Evolutionary conservation across 92 coral and sea anemone genomes (phyloP), one percentile per base, ranked within the genome.

Genomic region (Pocillopora grandis): DNA sequence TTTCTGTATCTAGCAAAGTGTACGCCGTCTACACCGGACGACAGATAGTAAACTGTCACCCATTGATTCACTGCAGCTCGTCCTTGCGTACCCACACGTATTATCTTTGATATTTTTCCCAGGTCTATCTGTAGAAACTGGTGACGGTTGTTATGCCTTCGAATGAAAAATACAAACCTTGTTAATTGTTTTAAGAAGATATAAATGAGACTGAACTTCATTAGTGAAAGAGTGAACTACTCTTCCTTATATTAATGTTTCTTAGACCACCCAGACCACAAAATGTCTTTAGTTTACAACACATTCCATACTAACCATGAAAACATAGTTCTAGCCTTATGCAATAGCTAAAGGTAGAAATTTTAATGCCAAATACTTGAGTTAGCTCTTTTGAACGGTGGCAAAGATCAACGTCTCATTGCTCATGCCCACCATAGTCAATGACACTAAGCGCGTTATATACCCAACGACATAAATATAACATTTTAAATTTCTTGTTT

Each of bases 1-100:
- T 89, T 89, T 12, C 74, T 90, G 81, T 90, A 93, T 58, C 62
- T 63, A 13, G 93, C 75, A 80, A 80, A 95, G 83, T 93, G 93
- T 12, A 90, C 79, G 14, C 95, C 96, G 62, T 95, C 97, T 48
- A 95, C 87, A 87, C 93, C 90, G 82, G 86, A 89, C 31, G 81
- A 62, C 23, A 95, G 77, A 71, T 75, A 81, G 81, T 90, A 95
- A 0, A 74, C 37, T 5, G 89, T 90, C 62, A 91, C 93, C 94
- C 94, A 95, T 31, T 93, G 92, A 52, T 76, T 89, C 19, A 86
- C 86, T 49, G 75, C 80, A 27, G 91, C 85, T 36, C 95, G 83
- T 15, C 93, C 97, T 85, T 93, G 98, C 16, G 93, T 91, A 19
- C 91, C 98, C 58, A 94, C 81, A 31, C 94, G 91, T 75, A 94